Conservation (phyloP, 1,140 invertebrate species). For the Anadara kagoshimensis region DNA sequence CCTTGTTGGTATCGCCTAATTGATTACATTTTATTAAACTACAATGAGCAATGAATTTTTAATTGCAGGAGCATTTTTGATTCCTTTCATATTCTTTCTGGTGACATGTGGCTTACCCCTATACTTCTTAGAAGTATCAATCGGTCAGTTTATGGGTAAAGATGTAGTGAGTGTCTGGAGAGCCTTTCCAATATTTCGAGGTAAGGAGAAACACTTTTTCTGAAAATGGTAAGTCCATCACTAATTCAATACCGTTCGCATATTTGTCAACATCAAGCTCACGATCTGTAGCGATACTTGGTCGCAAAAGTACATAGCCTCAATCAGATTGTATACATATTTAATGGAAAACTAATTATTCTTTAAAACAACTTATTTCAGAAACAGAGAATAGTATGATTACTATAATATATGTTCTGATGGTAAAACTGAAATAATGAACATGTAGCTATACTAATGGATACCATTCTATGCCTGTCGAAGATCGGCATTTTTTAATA, state of each 20-base stretch:
- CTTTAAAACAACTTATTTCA: neutral
- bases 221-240: neutral
- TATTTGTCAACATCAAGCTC: neutral
- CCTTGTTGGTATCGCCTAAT: too few species aligned
- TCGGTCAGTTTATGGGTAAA: slow-evolving; percentile 57
- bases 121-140: slow-evolving; percentile 54
- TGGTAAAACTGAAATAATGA: too few species aligned
- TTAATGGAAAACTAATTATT: neutral
- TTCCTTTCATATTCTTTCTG: slow-evolving; percentile 60
- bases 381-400: too few species aligned
- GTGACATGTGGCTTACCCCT: slow-evolving; percentile 51
- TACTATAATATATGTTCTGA: too few species aligned
- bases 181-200: slow-evolving; percentile 57
- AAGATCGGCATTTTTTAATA: too few species aligned
- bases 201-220: slow-evolving; percentile 23
- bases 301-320: neutral
- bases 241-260: neutral
- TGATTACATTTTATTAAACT: too few species aligned
- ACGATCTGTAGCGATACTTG: neutral
- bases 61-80: slow-evolving; percentile 63
- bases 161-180: slow-evolving; percentile 50
- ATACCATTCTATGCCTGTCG: too few species aligned
- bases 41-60: too few species aligned
- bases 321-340: neutral
- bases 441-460: too few species aligned